Percentiles rank a stretch among this genome's conserved stretches.
Conservation (phyloP, 2,113 vertebrate species). For the Larimichthys polyactis region DNA sequence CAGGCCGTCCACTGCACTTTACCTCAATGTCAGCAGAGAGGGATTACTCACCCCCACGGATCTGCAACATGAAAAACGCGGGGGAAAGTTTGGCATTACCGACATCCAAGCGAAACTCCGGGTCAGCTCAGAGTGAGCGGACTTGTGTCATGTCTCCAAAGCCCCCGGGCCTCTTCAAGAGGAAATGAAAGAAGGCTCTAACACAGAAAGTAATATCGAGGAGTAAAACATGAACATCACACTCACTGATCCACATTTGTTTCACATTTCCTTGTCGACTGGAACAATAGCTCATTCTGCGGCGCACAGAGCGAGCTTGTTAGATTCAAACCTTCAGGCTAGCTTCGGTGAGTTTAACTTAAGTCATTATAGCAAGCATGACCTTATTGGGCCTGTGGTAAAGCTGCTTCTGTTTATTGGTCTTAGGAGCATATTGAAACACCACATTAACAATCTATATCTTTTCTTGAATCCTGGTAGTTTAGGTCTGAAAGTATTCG, state of each 20-base stretch:
- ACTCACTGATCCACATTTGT: constrained; percentile 31
- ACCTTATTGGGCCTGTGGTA: not conserved
- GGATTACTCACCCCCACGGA: constrained; percentile 30
- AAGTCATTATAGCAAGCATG: not conserved
- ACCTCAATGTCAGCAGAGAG: constrained; percentile 26
- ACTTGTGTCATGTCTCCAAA: constrained; percentile 21
- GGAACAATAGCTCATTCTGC: constrained; percentile 1
- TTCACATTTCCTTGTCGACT: constrained; percentile 26
- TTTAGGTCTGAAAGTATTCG: not conserved
- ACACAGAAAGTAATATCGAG: constrained; percentile 31
- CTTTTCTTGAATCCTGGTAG: not conserved
- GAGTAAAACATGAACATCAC: constrained; percentile 22
- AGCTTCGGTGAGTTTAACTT: not conserved
- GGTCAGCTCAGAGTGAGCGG: constrained; percentile 4
- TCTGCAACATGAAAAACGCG: constrained; percentile 20
- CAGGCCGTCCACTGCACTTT: constrained; percentile 27
- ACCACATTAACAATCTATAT: not conserved
- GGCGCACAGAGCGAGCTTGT: constrained; percentile 24
- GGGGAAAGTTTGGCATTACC: constrained; percentile 6
- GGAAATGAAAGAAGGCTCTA: constrained; percentile 56
- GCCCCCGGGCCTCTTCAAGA: constrained; percentile 25
- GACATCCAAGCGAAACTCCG: constrained; percentile 27
- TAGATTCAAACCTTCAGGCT: constrained; percentile 13
- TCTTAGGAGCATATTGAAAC: not conserved
- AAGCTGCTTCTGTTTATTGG: not conserved